Conservation (phyloP, 2,797 vertebrate species). For the Falco cherrug region DNA sequence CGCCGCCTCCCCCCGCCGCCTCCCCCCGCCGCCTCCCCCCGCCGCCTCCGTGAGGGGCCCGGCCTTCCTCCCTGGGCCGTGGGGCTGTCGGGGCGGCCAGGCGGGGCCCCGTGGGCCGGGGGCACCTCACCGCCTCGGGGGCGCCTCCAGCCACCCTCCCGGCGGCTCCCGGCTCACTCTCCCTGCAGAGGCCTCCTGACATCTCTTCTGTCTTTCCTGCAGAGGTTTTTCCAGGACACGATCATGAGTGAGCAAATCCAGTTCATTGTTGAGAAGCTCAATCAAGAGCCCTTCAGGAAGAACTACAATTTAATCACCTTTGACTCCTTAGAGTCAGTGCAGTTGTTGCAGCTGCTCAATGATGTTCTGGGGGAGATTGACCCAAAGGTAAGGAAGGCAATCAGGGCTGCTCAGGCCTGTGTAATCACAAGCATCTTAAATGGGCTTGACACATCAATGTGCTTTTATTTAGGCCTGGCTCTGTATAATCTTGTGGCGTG, state of each 20-base stretch:
- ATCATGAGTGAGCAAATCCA: constrained; percentile 94
- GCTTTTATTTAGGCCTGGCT: neutral
- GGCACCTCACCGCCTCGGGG: neutral
- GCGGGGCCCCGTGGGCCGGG: neutral
- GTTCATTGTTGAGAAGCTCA: constrained; percentile 93
- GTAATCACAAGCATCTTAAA: neutral
- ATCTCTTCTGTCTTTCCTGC: neutral
- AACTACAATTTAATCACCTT: constrained; percentile 95
- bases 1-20: too few relatives aligned
- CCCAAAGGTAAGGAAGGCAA: constrained; percentile 85
- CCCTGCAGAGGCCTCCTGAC: neutral
- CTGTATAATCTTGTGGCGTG: neutral
- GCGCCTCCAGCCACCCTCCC: neutral
- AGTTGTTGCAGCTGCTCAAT: constrained; percentile 91
- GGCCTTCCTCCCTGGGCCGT: neutral
- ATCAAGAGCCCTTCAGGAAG: constrained; percentile 94
- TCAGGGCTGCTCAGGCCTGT: neutral
- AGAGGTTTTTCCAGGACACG: neutral
- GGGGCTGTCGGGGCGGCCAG: neutral
- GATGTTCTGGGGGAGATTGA: constrained; percentile 95
- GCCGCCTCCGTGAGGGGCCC: neutral
- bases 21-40: too few relatives aligned
- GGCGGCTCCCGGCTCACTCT: neutral
- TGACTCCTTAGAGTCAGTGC: constrained; percentile 92
- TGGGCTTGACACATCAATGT: neutral